These are phyloP conservation scores for Xiphophorus couchianus DNA, from an alignment of 2,113 vertebrate species.

Conservation along the genomic window DNA sequence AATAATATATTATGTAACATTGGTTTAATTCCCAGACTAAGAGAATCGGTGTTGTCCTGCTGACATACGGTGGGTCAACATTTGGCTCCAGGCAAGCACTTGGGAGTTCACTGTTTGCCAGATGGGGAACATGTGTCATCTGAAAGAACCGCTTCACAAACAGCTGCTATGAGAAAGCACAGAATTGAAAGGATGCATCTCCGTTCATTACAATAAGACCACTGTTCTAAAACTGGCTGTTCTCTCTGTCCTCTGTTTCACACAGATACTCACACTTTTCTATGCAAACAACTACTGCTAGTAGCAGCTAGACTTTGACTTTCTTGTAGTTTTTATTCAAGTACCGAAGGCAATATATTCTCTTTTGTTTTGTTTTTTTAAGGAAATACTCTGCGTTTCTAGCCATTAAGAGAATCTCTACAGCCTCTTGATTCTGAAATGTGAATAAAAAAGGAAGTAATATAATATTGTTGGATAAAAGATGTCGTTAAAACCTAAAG, in stretches of 20 bases:
- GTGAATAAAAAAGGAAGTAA: no score
- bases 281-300: no score
- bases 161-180: slow-evolving; percentile 41
- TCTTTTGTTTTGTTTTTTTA: no score
- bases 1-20: background rate
- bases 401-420: no score
- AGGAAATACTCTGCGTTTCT: no score
- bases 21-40: background rate
- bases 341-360: no score
- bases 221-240: slow-evolving; percentile 48
- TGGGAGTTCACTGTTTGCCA: slow-evolving; percentile 29
- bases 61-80: slow-evolving; percentile 20
- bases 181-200: slow-evolving; percentile 13
- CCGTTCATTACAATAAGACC: slow-evolving; percentile 47
- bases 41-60: slow-evolving; percentile 2
- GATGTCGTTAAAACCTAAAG: no score
- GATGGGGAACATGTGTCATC: slow-evolving; percentile 51
- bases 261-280: background rate
- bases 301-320: no score
- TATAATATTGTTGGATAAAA: no score
- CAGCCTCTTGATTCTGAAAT: no score
- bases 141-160: slow-evolving; percentile 57
- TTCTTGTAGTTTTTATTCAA: no score
- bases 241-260: background rate
- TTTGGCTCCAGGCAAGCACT: slow-evolving; percentile 23